Percentiles rank a stretch among this genome's conserved stretches.
These are phyloP conservation scores for Teleogryllus oceanicus DNA, from an alignment of 2,888 invertebrate genomes.

Conservation along the genomic window DNA sequence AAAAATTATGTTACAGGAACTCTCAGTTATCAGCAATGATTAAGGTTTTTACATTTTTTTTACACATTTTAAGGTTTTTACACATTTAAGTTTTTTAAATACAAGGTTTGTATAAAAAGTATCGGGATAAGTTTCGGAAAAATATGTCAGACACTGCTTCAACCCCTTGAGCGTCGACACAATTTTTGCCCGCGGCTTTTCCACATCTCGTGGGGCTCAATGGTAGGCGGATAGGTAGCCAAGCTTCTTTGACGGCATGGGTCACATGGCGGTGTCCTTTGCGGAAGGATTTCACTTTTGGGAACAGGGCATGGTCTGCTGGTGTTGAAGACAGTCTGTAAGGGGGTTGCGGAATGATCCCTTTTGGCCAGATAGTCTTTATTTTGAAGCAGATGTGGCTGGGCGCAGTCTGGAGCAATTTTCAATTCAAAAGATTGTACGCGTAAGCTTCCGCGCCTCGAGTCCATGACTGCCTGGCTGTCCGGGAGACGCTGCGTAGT, in stretches of 20 bases:
- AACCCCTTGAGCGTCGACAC: neutral
- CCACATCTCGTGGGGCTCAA: neutral
- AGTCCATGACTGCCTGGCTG: too few species aligned
- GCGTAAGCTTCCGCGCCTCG: too few species aligned
- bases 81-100: too few species aligned
- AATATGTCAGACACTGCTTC: neutral
- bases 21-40: too few species aligned
- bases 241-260: neutral
- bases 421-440: neutral
- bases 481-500: too few species aligned
- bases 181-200: neutral
- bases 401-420: neutral
- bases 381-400: neutral
- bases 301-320: neutral
- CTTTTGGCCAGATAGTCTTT: neutral
- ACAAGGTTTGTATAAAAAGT: neutral
- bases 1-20: too few species aligned
- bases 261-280: neutral
- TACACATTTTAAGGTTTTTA: too few species aligned
- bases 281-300: neutral
- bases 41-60: too few species aligned
- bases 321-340: neutral
- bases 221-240: neutral
- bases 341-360: neutral
- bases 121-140: slow-evolving; percentile 2